Evolutionary conservation across 2,797 vertebrate species (phyloP), one percentile per base, ranked within the genome.

Genomic region (Rachycentron canadum): DNA sequence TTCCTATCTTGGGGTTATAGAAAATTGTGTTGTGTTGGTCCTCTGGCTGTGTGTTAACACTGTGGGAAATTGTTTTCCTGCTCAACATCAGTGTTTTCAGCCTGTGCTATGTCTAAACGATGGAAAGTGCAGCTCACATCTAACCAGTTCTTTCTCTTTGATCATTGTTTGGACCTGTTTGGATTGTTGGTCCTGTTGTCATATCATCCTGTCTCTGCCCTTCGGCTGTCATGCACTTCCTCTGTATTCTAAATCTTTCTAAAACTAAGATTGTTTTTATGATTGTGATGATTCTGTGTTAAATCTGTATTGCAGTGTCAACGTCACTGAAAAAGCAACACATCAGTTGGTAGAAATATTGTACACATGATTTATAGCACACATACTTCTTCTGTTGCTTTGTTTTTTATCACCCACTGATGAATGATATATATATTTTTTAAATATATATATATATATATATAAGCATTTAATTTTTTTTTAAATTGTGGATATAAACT

Each of bases 51-150:
- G 45, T 56, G 53, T 78, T 75, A 74, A 86, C 76, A 62, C 43
- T 75, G 73, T 69, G 53, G 55, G 82, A 82, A 79, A 76, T 79
- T 71, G 77, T 83, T 87, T 85, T 59, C 34, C 52, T 67, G 68
- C 73, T 75, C 68, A 72, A 45, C 66, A 57, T 81, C 68, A 76
- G 38, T 70, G 56, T 79, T 69, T 78, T 72, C 53, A 62, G 73
- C 7, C 32, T 56, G n/a, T 69, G 62, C 70, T 57, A 55, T 45
- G 65, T 73, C 58, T 50, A 52, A 78, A 47, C 2, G 50, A 78
- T 30, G 7, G 67, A 68, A 67, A 38, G 68, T 59, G 21, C 43
- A 60, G 32, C 49, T 14, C 25, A 43, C 56, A 52, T 75, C 36
- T 67, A 78, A 41, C 56, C 43, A 45, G 19, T 65, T 61, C 41